phyloP scores from a whole-genome alignment of 2,797 vertebrate species.

The Sciaenops ocellatus region DNA sequence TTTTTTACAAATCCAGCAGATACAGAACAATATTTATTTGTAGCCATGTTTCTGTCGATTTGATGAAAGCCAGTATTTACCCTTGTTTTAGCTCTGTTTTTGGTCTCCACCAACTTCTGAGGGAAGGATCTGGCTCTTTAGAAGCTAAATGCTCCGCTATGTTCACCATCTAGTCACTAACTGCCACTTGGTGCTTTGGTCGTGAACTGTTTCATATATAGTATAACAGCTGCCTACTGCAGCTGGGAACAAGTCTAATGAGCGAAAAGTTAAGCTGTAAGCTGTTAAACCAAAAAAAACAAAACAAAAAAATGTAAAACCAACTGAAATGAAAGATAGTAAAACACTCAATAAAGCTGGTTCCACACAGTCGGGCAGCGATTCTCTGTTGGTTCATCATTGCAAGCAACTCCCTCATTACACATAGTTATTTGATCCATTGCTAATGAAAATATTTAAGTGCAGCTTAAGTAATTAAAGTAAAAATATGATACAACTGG shows the following conservation, averaged over 20 bases:
- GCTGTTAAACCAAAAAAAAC: not conserved
- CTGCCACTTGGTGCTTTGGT: not conserved
- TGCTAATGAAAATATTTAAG: not conserved
- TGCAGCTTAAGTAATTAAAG: not conserved
- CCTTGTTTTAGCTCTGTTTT: conserved; percentile 7
- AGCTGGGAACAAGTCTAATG: not conserved
- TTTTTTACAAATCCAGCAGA: not conserved
- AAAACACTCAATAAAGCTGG: not conserved
- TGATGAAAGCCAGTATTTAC: not conserved
- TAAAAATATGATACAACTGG: not conserved
- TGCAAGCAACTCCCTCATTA: not conserved
- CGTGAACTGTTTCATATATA: not conserved
- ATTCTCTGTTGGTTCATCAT: not conserved
- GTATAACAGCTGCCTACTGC: not conserved
- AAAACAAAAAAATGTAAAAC: no score
- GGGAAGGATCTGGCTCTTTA: not conserved
- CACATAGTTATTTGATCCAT: not conserved
- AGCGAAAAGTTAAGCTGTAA: not conserved
- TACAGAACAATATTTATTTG: not conserved
- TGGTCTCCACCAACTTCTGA: conserved; percentile 3
- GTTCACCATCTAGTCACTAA: not conserved
- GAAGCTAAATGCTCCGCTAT: not conserved
- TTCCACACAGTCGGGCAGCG: not conserved
- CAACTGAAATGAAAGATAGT: not conserved
- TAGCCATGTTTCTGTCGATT: not conserved